Evolutionary conservation across 2,888 invertebrate genomes (phyloP), one percentile per base, ranked within the genome.

Genomic region (Leptinotarsa tumamoca): DNA sequence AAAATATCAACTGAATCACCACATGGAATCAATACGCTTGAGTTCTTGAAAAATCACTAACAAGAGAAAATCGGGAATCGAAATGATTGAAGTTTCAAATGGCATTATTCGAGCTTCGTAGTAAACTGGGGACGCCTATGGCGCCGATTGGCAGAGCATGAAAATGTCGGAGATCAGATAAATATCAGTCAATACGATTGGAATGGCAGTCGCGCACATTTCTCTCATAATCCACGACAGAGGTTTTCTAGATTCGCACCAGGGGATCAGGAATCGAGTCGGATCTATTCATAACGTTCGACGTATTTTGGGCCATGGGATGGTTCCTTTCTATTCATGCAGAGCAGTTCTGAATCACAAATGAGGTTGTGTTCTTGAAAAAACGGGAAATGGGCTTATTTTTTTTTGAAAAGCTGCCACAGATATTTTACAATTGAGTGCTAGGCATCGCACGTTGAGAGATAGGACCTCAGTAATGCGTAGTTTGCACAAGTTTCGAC

Each of bases 121-220:
- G 18, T n/a, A 5, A 4, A 58, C 4, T 21, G 58, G 5, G 43
- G n/a, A 58, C 73, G 73, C 58, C 63, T 33, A 71, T 73, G 73
- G 13, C 14, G 49, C 51, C 33, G 71, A 71, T 73, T 61, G 67
- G 51, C 73, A 52, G 51, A 71, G 70, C 69, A 67, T 85, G 84
- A 84, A 85, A 84, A 84, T 84, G 84, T 76, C 68, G 78, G 83
- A 82, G 85, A 85, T 86, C 85, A 86, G 86, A 85, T 86, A 84
- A 85, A 86, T 86, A 86, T 86, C 85, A 82, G 81, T 84, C 86
- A 86, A 86, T 86, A 86, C 85, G 86, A 86, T 85, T 86, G 85
- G 84, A 85, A 86, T 86, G 84, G 85, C 84, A 84, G 82, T 84
- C 82, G 83, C 77, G 74, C 85, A 85, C 84, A 84, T 86, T 85